Evolutionary conservation across 2,797 vertebrate species (phyloP).

Genomic region (Yasuhikotakia modesta): DNA sequence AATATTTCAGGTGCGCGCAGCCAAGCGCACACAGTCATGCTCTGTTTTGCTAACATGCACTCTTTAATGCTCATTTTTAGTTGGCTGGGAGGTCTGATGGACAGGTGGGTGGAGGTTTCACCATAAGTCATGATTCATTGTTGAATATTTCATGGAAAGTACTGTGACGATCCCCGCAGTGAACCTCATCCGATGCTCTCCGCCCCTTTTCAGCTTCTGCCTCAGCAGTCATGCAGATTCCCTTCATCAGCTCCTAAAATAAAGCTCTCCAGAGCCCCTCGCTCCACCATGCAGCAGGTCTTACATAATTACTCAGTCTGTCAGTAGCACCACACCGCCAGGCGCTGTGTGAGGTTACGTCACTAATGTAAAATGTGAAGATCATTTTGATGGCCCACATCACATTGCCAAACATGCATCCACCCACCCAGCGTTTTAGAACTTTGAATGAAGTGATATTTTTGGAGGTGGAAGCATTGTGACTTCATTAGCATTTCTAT

Average conservation of each 20-base stretch:
- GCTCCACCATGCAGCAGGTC: slow-evolving; percentile 54
- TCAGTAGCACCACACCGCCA: slow-evolving; percentile 55
- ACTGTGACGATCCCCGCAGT: slow-evolving; percentile 23
- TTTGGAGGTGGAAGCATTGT: slow-evolving; percentile 14
- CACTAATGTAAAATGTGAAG: slow-evolving; percentile 46
- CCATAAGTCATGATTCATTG: slow-evolving; percentile 29
- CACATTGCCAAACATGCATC: slow-evolving; percentile 11
- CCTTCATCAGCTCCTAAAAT: slow-evolving; percentile 51
- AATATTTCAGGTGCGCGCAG: neutral
- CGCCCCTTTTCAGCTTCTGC: slow-evolving; percentile 17
- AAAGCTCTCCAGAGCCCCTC: slow-evolving; percentile 58
- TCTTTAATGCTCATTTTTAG: slow-evolving; percentile 12
- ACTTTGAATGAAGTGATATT: neutral
- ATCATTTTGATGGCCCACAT: slow-evolving; percentile 38
- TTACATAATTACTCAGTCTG: slow-evolving; percentile 64
- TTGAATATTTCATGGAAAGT: slow-evolving; percentile 39
- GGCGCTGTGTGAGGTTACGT: slow-evolving; percentile 41
- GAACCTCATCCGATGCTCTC: slow-evolving; percentile 34
- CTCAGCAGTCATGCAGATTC: slow-evolving; percentile 40
- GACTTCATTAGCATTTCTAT: neutral
- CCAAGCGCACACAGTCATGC: neutral
- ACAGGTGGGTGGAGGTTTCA: slow-evolving; percentile 39
- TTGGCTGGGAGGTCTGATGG: slow-evolving; percentile 5
- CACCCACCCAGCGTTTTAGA: neutral
- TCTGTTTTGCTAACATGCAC: slow-evolving; percentile 1